Evolutionary conservation across 2,888 invertebrate species (phyloP), one percentile per base, ranked within the genome.

Genomic region (Cryptocephalus primarius): DNA sequence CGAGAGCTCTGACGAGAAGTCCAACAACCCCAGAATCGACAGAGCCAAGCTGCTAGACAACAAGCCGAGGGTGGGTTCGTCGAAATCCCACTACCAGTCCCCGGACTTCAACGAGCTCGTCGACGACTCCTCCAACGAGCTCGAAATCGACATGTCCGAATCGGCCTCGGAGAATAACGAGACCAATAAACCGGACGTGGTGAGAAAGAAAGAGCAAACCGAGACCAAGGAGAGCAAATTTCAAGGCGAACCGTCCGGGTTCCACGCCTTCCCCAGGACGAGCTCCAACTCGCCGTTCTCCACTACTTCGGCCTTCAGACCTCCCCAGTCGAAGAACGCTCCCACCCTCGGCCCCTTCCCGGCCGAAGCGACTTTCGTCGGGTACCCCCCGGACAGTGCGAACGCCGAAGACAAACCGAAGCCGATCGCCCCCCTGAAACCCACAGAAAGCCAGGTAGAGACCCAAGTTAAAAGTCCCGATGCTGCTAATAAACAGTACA

Each of bases 111-210:
- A 85, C 66, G 86, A 86, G 62, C 69, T 80, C 42, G 83, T 83
- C 8, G 85, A 85, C 66, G 85, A 85, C 57, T 85, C 84, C 38
- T 85, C 85, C 48, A 85, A 84, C 61, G 85, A 86, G 61, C 64
- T 86, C 46, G 85, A 86, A 67, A 86, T 86, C 57, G 85, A 85
- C 63, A 85, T 85, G 80, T 83, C 84, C 1, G 84, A 85, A 56
- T 75, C 82, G 39, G 73, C 77, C 31, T 75, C 76, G n/a, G 82
- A 82, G 46, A 79, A 77, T 58, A 79, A 79, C 46, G 80, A 82
- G 9, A 77, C 77, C 34, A 73, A 74, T 45, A 66, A 69, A 44
- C 70, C 72, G 48, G 72, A 74, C 46, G 74, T 75, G 8, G 64
- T 67, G 39, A 71, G 71, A 48, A 71, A 62, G 67, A 49, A 76